Evolutionary conservation across 2,888 invertebrate genomes (phyloP), one percentile per base, ranked within the genome.

Genomic region (Cephus pygmeus): DNA sequence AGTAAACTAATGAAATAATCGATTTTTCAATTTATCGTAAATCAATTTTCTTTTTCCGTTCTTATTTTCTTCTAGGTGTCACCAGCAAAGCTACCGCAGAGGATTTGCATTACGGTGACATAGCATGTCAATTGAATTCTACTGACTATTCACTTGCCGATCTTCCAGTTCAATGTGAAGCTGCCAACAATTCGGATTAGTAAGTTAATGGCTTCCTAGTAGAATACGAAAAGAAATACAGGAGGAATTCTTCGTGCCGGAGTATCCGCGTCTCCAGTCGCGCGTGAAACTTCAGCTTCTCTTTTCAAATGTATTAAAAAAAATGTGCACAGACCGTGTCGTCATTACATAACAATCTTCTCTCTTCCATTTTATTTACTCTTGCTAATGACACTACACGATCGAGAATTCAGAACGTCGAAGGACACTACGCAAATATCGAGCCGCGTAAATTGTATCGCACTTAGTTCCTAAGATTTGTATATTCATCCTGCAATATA

Each of bases 11-110:
- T 33, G 1, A 34, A 34, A 69, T 76, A n/a, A 34, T n/a, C n/a
- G 11, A 69, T 56, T 68, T 69, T 56, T 34, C 30, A 56, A 23
- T 15, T 69, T 69, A 69, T 74, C 12, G 40, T 78, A 56, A 68
- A 77, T 77, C 35, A 56, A 75, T 23, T 69, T 35, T 12, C n/a
- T 35, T 11, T 73, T 77, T 73, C 23, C 71, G 69, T 77, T 79
- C 35, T 75, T 76, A 15, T 40, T 15, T 75, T 33, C 73, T 76
- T 4, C 6, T 87, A 94, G 95, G 95, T 77, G 97, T 97, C 4
- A 97, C 97, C 77, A 97, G 97, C 77, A 96, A 97, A 90, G 96
- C 96, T 85, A 96, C 97, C 69, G 97, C 97, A 3, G 95, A 95
- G 33, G 97, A 97, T 89, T 92, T 97, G 76, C 96, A 96, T 90